These are phyloP conservation scores for Drosophila longiperda DNA, from an alignment of 2,888 invertebrate genomes.

Conservation along the genomic window DNA sequence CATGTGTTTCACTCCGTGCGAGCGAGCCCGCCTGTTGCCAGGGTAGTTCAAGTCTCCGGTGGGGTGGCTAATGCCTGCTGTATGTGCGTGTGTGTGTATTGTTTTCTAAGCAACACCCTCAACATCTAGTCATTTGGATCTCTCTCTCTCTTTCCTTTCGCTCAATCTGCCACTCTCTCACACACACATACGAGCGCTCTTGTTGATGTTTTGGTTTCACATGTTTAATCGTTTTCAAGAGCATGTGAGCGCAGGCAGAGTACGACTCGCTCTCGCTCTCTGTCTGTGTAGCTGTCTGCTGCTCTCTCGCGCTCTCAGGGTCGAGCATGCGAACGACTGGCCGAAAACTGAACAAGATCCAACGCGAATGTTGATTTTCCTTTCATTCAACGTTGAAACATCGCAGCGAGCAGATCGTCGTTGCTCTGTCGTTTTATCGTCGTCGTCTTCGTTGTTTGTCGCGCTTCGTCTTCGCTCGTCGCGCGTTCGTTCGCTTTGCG, in stretches of 20 bases:
- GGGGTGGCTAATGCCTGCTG: constrained; percentile 44
- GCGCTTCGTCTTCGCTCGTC: constrained; percentile 28
- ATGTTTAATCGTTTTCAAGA: constrained; percentile 61
- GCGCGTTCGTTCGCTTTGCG: constrained; percentile 24
- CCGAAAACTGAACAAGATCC: constrained; percentile 83
- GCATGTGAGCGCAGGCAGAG: constrained; percentile 46
- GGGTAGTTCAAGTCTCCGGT: constrained; percentile 39
- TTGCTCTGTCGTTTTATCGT: constrained; percentile 51
- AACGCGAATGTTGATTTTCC: constrained; percentile 84
- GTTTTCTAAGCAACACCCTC: constrained; percentile 49
- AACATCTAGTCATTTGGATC: constrained; percentile 31
- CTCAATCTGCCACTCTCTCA: constrained; percentile 8
- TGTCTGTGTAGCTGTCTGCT: not conserved
- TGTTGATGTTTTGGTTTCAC: constrained; percentile 59
- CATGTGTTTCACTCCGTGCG: constrained; percentile 51
- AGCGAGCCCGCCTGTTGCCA: constrained; percentile 37
- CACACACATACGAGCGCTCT: constrained; percentile 16
- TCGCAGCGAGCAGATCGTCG: constrained; percentile 83
- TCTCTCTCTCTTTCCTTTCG: constrained; percentile 22
- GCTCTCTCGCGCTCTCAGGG: constrained; percentile 44
- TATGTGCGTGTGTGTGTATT: constrained; percentile 5
- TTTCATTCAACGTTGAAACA: constrained; percentile 83
- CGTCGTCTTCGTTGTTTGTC: constrained; percentile 24
- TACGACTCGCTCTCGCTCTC: constrained; percentile 19
- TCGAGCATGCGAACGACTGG: constrained; percentile 48